phyloP scores from a whole-genome alignment of 2,797 vertebrate genomes.

The Limnodromus scolopaceus region DNA sequence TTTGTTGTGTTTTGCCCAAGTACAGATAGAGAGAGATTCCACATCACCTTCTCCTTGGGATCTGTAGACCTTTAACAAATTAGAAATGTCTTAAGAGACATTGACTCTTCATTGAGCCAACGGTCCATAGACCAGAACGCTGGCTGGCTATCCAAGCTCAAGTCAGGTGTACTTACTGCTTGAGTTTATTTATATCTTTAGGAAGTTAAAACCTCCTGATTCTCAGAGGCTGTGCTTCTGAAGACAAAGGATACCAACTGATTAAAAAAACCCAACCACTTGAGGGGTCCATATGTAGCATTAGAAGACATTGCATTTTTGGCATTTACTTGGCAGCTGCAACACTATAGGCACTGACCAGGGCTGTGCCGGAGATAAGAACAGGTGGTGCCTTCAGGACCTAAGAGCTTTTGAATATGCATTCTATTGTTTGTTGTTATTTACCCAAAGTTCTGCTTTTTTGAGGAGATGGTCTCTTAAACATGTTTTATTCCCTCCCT shows the following conservation, averaged over 20 bases:
- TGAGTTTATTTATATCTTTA: neutral
- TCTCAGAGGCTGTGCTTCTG: neutral
- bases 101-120: neutral
- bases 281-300: neutral
- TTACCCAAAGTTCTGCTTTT: neutral
- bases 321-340: neutral
- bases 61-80: neutral
- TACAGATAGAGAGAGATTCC: neutral
- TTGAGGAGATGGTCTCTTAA: neutral
- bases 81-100: neutral
- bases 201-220: neutral
- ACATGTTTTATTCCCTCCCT: neutral
- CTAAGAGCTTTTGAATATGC: neutral
- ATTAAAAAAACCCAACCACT: neutral
- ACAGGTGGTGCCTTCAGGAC: neutral
- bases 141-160: neutral
- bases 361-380: neutral
- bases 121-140: accelerated
- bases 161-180: neutral
- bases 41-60: neutral
- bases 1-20: neutral
- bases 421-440: neutral
- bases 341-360: neutral
- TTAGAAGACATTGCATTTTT: neutral
- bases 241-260: neutral